These are phyloP conservation scores for Turritopsis rubra DNA, from an alignment of 30 jellyfish, hydroid and myxozoan genomes.

Conservation along the genomic window DNA sequence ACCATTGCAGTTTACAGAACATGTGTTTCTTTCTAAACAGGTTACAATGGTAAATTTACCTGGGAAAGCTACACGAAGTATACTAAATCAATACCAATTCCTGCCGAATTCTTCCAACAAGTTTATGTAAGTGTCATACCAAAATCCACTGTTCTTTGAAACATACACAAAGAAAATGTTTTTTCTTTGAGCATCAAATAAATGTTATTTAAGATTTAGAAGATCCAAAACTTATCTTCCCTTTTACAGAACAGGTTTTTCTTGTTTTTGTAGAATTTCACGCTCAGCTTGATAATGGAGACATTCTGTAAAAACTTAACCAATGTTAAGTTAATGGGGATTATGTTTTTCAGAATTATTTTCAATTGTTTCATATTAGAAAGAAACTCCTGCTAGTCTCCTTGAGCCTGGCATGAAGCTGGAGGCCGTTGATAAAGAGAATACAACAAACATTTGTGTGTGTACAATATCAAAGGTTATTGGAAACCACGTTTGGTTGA, in stretches of 20 bases:
- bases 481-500: slow-evolving; percentile 76
- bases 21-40: slow-evolving; percentile 24
- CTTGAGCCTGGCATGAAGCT: slow-evolving; percentile 83
- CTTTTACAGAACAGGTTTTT: too few species aligned
- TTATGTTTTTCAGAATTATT: too few species aligned
- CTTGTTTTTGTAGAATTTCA: too few species aligned
- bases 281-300: too few species aligned
- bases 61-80: slow-evolving; percentile 84
- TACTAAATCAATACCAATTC: slow-evolving; percentile 69
- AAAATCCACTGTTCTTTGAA: neutral
- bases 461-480: slow-evolving; percentile 68
- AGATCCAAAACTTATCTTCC: too few species aligned
- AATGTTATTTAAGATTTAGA: too few species aligned
- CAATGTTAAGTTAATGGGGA: too few species aligned
- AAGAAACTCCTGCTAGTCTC: neutral
- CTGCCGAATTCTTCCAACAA: slow-evolving; percentile 43
- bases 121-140: neutral
- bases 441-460: slow-evolving; percentile 67
- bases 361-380: neutral
- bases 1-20: neutral
- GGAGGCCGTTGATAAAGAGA: slow-evolving; percentile 91
- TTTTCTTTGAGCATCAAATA: too few species aligned
- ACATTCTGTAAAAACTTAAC: too few species aligned
- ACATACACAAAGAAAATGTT: too few species aligned
- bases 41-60: slow-evolving; percentile 91